Evolutionary conservation across 2,113 vertebrate species (phyloP), one percentile per base, ranked within the genome.

Genomic region (Mirounga angustirostris): DNA sequence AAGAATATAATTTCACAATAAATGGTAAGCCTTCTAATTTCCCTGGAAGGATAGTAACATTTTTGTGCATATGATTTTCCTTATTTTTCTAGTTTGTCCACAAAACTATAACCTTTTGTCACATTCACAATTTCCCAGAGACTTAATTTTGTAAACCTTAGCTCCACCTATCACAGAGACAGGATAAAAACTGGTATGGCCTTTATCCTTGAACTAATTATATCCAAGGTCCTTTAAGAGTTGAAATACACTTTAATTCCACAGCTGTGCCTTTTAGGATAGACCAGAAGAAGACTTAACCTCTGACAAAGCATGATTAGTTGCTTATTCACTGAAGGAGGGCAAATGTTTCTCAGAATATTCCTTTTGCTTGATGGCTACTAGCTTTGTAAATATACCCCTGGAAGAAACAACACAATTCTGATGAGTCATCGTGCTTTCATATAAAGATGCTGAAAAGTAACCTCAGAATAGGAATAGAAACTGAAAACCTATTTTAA

Each of bases 401-500:
- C 28, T 81, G 30, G 30, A 58, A 93, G 36, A 83, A 58, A 59
- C 7, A 67, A 59, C 67, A 58, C 30, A 28, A 21, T 89, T 58
- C 40, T 97, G 67, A 59, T 93, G 86, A 94, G 52, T 96, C 96
- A 92, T 24, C 9, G 3, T 61, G 59, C 16, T 93, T 96, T 65
- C 36, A 67, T 28, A 59, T 36, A 84, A 92, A 61, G 46, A 61
- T 58, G 46, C 52, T 58, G 40, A 81, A 84, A 79, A 89, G 50
- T 52, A 65, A 83, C 21, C 83, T 89, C 86, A 78, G n/a, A 94
- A 97, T 81, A 93, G 92, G 96, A 97, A 95, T 36, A 93, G 94
- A 96, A 97, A 96, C 91, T 82, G n/a, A 63, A 97, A 93, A 85
- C 24, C 33, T 95, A 90, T 87, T 97, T 96, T 89, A 82, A 94